These are phyloP conservation scores for Copidosoma aretas DNA, from an alignment of 2,888 invertebrate species.

Conservation along the genomic window DNA sequence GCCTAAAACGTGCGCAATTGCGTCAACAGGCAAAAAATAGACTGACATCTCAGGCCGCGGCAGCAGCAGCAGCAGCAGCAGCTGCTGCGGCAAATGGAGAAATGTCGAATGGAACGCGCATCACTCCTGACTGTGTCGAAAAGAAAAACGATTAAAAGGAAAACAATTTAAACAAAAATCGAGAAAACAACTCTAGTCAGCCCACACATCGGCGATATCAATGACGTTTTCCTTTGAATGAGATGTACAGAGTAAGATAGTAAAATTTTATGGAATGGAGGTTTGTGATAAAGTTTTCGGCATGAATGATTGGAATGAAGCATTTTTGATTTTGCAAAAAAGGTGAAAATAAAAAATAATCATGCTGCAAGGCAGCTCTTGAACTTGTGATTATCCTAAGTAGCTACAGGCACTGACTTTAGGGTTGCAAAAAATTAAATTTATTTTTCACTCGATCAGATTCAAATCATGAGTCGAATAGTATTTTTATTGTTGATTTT, in stretches of 20 bases:
- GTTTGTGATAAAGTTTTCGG: conserved; percentile 9
- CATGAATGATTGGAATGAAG: conserved; percentile 17
- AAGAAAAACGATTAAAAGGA: conserved; percentile 44
- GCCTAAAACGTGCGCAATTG: conserved; percentile 81
- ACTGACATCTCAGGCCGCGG: conserved; percentile 30
- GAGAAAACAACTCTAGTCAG: conserved; percentile 35
- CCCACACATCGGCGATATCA: conserved; percentile 9
- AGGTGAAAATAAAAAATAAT: not conserved
- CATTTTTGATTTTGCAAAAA: conserved; percentile 5
- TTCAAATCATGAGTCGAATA: too few relatives aligned
- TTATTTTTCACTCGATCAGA: too few relatives aligned
- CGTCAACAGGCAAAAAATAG: conserved; percentile 70
- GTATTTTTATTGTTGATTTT: too few relatives aligned
- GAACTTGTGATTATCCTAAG: too few relatives aligned
- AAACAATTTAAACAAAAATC: not conserved
- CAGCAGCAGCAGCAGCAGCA: not conserved
- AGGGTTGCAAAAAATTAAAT: too few relatives aligned
- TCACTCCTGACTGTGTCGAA: conserved; percentile 22
- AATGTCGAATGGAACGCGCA: conserved; percentile 41
- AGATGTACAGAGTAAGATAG: conserved; percentile 14
- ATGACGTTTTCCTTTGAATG: conserved; percentile 15
- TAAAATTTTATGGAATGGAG: conserved; percentile 8
- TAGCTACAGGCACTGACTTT: too few relatives aligned
- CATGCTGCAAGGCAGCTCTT: conserved; percentile 8
- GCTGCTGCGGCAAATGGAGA: conserved; percentile 39